Base-by-base conservation (phyloP, 2,888 invertebrate genomes). In the Molorchus minor region DNA sequence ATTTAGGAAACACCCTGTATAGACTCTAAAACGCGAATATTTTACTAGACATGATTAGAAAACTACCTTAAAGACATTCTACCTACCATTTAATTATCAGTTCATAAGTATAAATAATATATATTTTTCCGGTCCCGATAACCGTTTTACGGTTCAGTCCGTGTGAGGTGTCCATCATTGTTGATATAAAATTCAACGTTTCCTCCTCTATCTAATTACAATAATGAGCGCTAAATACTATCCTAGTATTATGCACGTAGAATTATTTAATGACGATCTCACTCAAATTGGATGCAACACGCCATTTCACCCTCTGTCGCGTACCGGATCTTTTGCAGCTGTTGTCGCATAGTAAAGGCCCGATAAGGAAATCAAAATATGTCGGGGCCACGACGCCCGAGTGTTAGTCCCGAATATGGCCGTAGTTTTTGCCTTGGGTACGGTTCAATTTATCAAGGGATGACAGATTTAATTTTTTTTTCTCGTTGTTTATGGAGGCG, bases 291-390 rank as follows among this genome's bases (percentile, higher is more conserved):
- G 38, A 38, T 25, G 38, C 20, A 33, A 21, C 36, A 20, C 47
- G 47, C n/a, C 38, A 60, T 64, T 62, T 67, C 58, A 64, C 66
- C 66, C 64, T 65, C 61, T 49, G 62, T 38, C 58, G 62, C 60
- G 12, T 56, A 57, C 62, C 67, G 61, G 67, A 64, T 64, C 61
- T 58, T 46, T 51, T 56, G 64, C 67, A 67, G 67, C 67, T 67
- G 67, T 67, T 58, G 58, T 25, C 38, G 49, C 19, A 19, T 35
- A 33, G 10, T 13, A 19, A 35, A 19, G 15, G 3, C 20, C 38
- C 36, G 49, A 49, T 38, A 49, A 38, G 49, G 49, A 49, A 49
- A 38, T 49, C 38, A 49, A 49, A 49, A 49, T 38, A 38, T 38
- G 21, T 47, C 15, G 19, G n/a, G 16, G 13, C 15, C 13, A 33